Evolutionary conservation across 1,140 invertebrate genomes (phyloP).

Genomic region (Drosophila nigromelanica): DNA sequence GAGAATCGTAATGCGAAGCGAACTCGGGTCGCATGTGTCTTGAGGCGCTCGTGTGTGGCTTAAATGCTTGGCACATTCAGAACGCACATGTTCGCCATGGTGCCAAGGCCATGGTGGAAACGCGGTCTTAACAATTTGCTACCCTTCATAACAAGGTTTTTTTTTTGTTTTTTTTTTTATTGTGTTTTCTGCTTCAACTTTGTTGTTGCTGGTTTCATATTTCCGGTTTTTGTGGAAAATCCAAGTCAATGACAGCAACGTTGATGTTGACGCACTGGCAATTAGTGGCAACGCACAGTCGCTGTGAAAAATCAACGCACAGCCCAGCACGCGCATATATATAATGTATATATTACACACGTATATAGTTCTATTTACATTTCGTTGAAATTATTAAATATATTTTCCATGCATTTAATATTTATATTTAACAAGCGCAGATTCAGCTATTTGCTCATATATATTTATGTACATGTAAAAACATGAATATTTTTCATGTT

Average conservation of each 20-base stretch:
- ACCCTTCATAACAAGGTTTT: constrained; percentile 32
- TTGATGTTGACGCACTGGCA: constrained; percentile 21
- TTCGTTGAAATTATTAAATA: constrained; percentile 13
- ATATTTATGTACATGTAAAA: not conserved
- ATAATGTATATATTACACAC: not conserved
- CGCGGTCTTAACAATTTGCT: constrained; percentile 21
- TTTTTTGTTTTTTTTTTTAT: not conserved
- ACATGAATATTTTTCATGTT: constrained; percentile 16
- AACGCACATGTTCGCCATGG: constrained; percentile 34
- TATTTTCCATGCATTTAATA: constrained; percentile 19
- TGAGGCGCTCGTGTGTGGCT: constrained; percentile 35
- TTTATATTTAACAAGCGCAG: constrained; percentile 5
- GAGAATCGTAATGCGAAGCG: constrained; percentile 32
- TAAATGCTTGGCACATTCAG: constrained; percentile 28
- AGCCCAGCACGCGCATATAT: not conserved
- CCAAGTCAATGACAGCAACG: constrained; percentile 38
- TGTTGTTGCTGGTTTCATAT: constrained; percentile 29
- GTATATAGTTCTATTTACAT: constrained; percentile 17
- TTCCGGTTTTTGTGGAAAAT: constrained; percentile 39
- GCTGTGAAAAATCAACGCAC: constrained; percentile 6
- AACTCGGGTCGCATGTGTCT: constrained; percentile 36
- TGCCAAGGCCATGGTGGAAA: constrained; percentile 38
- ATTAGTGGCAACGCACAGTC: constrained; percentile 23
- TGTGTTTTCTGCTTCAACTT: not conserved
- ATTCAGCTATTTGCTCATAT: constrained; percentile 13